Percentiles rank a stretch among this genome's conserved stretches.
These are phyloP conservation scores for Adelges cooleyi DNA, from an alignment of 1,140 invertebrate species.

Conservation along the genomic window DNA sequence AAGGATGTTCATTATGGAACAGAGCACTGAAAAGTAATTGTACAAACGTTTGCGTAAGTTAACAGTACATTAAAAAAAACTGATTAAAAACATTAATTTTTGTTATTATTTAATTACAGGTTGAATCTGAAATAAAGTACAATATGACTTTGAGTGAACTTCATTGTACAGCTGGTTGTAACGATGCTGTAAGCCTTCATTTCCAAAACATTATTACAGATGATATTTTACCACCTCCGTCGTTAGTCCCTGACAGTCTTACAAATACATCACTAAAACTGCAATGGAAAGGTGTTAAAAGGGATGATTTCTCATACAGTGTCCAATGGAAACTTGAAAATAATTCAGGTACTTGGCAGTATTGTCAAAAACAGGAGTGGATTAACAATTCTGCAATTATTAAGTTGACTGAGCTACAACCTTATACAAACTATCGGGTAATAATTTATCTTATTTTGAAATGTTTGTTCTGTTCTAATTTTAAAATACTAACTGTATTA, in stretches of 20 bases:
- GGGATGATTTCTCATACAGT: conserved; percentile 51
- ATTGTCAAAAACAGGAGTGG: conserved; percentile 56
- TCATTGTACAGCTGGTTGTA: conserved; percentile 68
- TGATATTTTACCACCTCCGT: conserved; percentile 55
- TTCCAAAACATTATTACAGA: conserved; percentile 50
- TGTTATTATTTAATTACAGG: background rate
- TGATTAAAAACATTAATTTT: too few relatives aligned
- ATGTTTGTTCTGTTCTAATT: conserved; percentile 26
- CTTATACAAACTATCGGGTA: conserved; percentile 81
- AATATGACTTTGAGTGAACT: conserved; percentile 51
- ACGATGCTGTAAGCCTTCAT: conserved; percentile 60
- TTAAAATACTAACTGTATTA: background rate
- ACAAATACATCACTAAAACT: conserved; percentile 63
- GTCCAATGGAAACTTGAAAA: conserved; percentile 66
- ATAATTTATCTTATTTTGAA: conserved; percentile 31
- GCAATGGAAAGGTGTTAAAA: conserved; percentile 54
- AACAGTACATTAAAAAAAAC: conserved; percentile 16
- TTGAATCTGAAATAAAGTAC: conserved; percentile 40
- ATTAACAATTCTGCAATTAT: conserved; percentile 50
- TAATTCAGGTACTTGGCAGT: conserved; percentile 55
- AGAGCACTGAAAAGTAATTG: conserved; percentile 53
- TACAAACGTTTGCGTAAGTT: conserved; percentile 59
- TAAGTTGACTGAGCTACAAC: conserved; percentile 61
- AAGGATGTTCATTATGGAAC: conserved; percentile 56
- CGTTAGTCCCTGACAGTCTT: conserved; percentile 59